These are phyloP conservation scores for Cromileptes altivelis DNA, from an alignment of 2,113 vertebrate species.

Conservation along the genomic window DNA sequence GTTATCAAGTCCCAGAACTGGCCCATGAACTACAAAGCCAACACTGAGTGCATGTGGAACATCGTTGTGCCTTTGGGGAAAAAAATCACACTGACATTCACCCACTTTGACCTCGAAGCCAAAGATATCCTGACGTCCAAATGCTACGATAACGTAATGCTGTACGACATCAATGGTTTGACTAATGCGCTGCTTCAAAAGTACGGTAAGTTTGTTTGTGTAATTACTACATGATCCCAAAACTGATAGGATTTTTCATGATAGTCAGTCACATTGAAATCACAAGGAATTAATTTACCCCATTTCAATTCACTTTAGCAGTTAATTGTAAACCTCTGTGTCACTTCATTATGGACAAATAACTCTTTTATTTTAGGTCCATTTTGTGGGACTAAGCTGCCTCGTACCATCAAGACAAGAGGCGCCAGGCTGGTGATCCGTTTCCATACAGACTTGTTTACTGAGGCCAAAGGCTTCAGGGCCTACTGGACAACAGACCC, in stretches of 20 bases:
- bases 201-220: constrained; percentile 67
- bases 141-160: constrained; percentile 76
- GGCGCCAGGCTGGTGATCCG: constrained; percentile 79
- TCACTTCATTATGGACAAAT: background rate
- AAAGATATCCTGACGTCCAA: constrained; percentile 57
- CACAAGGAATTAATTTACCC: background rate
- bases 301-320: background rate
- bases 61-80: constrained; percentile 68
- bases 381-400: constrained; percentile 81
- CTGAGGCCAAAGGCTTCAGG: constrained; percentile 84
- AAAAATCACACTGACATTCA: constrained; percentile 81
- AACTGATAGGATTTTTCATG: background rate
- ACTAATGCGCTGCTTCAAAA: constrained; percentile 53
- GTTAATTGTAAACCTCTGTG: background rate
- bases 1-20: constrained; percentile 84
- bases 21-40: constrained; percentile 83
- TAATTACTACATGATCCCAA: background rate
- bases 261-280: background rate
- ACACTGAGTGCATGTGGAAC: constrained; percentile 83
- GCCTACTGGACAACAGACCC: constrained; percentile 83
- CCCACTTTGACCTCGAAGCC: constrained; percentile 83
- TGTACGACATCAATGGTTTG: constrained; percentile 68
- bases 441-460: constrained; percentile 81
- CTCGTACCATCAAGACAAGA: constrained; percentile 65
- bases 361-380: constrained; percentile 74